Base-by-base conservation (phyloP, 2,888 invertebrate species). In the Melipona bicolor region DNA sequence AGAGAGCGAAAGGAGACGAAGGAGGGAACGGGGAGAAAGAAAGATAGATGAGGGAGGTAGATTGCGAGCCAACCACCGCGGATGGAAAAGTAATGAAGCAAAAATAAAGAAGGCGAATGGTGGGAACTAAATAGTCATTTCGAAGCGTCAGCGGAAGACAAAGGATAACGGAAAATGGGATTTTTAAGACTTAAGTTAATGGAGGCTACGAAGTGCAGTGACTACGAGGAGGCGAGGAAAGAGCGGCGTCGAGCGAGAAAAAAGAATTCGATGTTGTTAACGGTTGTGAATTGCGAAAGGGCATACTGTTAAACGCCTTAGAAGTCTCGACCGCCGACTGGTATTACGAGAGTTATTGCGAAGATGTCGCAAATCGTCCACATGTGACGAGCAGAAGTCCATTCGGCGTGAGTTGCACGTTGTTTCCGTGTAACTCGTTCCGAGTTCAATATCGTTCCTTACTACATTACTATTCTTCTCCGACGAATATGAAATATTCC, bases 111-210 rank as follows among this genome's bases (percentile, higher is more conserved):
- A 78, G 75, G 77, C 71, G 84, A 85, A 87, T 79, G 85, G 81
- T 88, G 89, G 86, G 90, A 89, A 89, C 84, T 75, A 84, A 87
- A 82, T 77, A 83, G 81, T 88, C 77, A 86, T 90, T 89, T 87
- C 83, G 80, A 81, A 68, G 81, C 73, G 88, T 81, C 68, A n/a
- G n/a, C n/a, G 75, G 74, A 79, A 90, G 88, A 89, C 90, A 89
- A 90, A 90, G 90, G 90, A 79, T 89, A 89, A 89, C 89, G 89
- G 89, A 90, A 80, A 79, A 75, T 82, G 72, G 2, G 85, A 89
- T 88, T 88, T 89, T 87, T 85, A 84, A 89, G 79, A 81, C 76
- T 43, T 9, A 11, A 62, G 77, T 73, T 87, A 88, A 89, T 87
- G 83, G 87, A 87, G 77, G 74, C 9, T 43, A 43, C 78, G 79